These are phyloP conservation scores for Chaetodon trifascialis DNA, from an alignment of 2,113 vertebrate genomes.

Conservation along the genomic window DNA sequence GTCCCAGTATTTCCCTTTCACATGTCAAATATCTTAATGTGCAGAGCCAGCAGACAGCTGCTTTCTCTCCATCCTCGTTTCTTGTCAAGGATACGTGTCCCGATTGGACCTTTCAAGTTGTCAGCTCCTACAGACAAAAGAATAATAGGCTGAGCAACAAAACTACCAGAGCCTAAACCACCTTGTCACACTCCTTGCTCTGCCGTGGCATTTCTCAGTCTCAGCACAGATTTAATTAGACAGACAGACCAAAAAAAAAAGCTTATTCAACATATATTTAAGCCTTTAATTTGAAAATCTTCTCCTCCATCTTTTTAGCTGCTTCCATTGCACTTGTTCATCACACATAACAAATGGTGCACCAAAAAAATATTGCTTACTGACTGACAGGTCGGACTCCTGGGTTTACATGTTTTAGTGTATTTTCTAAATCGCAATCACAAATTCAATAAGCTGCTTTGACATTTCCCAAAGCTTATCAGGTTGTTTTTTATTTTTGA, in stretches of 20 bases:
- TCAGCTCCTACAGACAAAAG: not conserved
- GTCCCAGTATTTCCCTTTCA: not conserved
- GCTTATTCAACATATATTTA: not conserved
- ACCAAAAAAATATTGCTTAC: not conserved
- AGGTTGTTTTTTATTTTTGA: not conserved
- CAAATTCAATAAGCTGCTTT: not conserved
- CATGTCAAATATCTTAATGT: not conserved
- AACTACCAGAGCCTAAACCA: not conserved
- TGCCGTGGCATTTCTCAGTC: not conserved
- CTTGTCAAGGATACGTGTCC: not conserved
- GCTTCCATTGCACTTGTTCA: not conserved
- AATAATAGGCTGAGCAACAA: not conserved
- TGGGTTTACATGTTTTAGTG: not conserved
- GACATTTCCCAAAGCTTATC: not conserved
- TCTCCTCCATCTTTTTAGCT: not conserved
- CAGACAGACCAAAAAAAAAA: not conserved
- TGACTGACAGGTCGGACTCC: not conserved
- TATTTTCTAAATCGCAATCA: not conserved
- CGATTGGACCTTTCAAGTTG: not conserved
- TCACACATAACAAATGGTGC: not conserved
- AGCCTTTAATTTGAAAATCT: not conserved
- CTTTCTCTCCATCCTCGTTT: not conserved
- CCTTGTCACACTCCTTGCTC: not conserved
- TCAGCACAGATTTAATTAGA: not conserved
- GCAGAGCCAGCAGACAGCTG: not conserved